phyloP scores from a whole-genome alignment of 2,797 vertebrate species.

The Bovichtus variegatus region DNA sequence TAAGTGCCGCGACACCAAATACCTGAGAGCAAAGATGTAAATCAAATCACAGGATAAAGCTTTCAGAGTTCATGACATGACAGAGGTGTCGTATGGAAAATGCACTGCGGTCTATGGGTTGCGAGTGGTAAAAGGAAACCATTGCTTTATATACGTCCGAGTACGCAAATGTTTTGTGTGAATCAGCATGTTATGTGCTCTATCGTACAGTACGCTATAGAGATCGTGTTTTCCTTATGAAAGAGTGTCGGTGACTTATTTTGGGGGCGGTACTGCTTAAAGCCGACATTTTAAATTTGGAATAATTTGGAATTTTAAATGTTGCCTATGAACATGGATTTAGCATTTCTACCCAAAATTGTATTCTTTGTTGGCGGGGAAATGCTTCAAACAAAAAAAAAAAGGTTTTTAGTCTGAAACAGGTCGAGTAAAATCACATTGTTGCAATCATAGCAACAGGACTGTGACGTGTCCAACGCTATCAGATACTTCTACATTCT shows the following conservation, averaged over 20 bases:
- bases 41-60: slow-evolving; percentile 13
- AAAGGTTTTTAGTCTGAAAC: too few relatives aligned
- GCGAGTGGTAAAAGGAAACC: background rate
- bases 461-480: background rate
- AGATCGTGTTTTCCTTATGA: background rate
- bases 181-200: background rate
- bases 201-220: background rate
- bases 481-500: background rate
- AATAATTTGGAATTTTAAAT: background rate
- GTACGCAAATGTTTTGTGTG: background rate
- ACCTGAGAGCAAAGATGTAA: slow-evolving; percentile 3
- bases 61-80: slow-evolving; percentile 1
- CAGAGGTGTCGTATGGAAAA: background rate
- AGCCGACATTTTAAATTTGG: background rate
- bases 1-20: slow-evolving; percentile 18
- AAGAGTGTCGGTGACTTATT: background rate
- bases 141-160: too few relatives aligned
- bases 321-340: background rate
- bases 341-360: background rate
- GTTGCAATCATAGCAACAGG: background rate
- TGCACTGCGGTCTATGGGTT: background rate
- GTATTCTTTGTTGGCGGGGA: background rate
- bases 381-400: background rate
- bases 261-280: background rate
- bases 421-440: too few relatives aligned